phyloP scores from a whole-genome alignment of 1,140 invertebrate genomes.

The Halesus radiatus region DNA sequence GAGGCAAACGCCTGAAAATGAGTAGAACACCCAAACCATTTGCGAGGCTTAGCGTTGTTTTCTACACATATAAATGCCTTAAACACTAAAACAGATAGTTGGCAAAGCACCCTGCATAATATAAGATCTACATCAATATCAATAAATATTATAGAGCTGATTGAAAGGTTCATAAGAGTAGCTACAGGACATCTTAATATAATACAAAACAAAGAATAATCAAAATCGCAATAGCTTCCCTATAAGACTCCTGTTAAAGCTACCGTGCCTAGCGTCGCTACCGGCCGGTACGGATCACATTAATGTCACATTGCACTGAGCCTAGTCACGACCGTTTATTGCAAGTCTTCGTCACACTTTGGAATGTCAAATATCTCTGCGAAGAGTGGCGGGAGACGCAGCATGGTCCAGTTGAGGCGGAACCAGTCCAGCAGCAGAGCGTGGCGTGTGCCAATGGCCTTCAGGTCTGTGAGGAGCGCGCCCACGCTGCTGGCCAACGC shows the following conservation, averaged over 20 bases:
- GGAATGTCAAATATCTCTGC: slow-evolving; percentile 98
- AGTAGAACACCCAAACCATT: slow-evolving; percentile 14
- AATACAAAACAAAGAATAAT: slow-evolving; percentile 27
- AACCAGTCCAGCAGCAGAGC: slow-evolving; percentile 92
- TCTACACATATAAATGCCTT: slow-evolving; percentile 37
- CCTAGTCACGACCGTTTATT: slow-evolving; percentile 38
- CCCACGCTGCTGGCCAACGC: slow-evolving; percentile 79
- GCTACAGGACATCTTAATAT: slow-evolving; percentile 42
- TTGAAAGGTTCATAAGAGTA: slow-evolving; percentile 46
- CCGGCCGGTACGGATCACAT: slow-evolving; percentile 24
- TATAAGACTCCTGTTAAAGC: slow-evolving; percentile 40
- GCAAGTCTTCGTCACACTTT: slow-evolving; percentile 76
- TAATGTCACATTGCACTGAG: slow-evolving; percentile 27
- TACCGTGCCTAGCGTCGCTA: slow-evolving; percentile 13
- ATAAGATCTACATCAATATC: slow-evolving; percentile 31
- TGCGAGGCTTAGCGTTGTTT: slow-evolving; percentile 4
- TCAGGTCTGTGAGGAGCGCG: slow-evolving; percentile 84
- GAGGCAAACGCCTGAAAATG: slow-evolving; percentile 31
- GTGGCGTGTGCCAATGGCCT: slow-evolving; percentile 87
- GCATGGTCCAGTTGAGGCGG: slow-evolving; percentile 87
- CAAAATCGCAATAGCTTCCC: slow-evolving; percentile 36
- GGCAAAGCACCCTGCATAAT: slow-evolving; percentile 57
- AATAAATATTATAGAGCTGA: slow-evolving; percentile 45
- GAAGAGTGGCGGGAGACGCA: slow-evolving; percentile 91
- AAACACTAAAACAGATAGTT: slow-evolving; percentile 48